A percentile compares a stretch with the other conserved stretches of the same genome.
Evolutionary conservation across 2,113 vertebrate species (phyloP).

Genomic region (Cnemophilus loriae): DNA sequence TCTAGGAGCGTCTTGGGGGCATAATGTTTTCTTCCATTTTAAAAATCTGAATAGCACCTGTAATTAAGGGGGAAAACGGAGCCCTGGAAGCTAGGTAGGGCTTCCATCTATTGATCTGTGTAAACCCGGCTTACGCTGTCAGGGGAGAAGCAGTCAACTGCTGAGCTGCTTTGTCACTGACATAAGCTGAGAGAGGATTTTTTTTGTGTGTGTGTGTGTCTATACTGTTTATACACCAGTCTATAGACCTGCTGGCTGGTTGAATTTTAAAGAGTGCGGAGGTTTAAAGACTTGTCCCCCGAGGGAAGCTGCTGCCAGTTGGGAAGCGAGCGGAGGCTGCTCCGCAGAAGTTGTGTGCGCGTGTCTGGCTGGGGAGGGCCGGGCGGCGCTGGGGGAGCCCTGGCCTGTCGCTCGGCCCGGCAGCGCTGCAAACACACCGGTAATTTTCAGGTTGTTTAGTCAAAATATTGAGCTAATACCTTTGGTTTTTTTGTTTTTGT

Average conservation of each 20-base stretch:
- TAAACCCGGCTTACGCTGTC: slow-evolving; percentile 78
- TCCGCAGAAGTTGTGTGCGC: slow-evolving; percentile 41
- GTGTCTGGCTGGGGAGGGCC: background rate
- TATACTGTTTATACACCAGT: slow-evolving; percentile 80
- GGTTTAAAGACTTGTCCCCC: slow-evolving; percentile 90
- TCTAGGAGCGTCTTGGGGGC: background rate
- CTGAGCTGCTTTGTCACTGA: slow-evolving; percentile 81
- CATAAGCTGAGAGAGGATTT: slow-evolving; percentile 72
- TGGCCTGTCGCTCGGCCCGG: slow-evolving; percentile 20
- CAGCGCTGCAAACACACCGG: background rate
- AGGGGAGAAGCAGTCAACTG: slow-evolving; percentile 80
- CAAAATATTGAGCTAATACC: slow-evolving; percentile 28
- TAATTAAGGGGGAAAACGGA: slow-evolving; percentile 68
- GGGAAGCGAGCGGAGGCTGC: slow-evolving; percentile 81
- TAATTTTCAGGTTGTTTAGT: slow-evolving; percentile 14
- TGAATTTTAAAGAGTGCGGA: slow-evolving; percentile 97
- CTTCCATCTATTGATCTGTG: slow-evolving; percentile 82
- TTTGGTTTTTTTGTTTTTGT: background rate
- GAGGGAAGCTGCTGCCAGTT: slow-evolving; percentile 86
- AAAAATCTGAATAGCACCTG: slow-evolving; percentile 65
- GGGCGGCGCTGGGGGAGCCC: background rate
- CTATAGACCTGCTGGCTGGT: slow-evolving; percentile 92
- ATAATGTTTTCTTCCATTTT: slow-evolving; percentile 28
- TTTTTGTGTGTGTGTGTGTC: slow-evolving; percentile 42
- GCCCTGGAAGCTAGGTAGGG: slow-evolving; percentile 71